Base-by-base conservation (phyloP, 2,113 vertebrate genomes). In the Seriola quinqueradiata region DNA sequence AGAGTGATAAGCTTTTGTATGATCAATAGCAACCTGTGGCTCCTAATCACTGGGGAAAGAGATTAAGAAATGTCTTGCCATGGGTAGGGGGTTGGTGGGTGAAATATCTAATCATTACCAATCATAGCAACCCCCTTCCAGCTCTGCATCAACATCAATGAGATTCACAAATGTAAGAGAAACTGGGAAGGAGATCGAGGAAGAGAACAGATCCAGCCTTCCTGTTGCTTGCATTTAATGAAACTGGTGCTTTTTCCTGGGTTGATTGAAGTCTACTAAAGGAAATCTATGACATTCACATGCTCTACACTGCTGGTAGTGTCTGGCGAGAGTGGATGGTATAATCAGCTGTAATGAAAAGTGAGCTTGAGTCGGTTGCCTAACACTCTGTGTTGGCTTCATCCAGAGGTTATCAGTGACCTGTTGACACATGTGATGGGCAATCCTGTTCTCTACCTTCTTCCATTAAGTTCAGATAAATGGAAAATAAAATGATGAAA, bases 301-400 rank as follows among this genome's bases (percentile, higher is more conserved):
- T 61, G 71, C 68, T 78, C 28, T 65, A 32, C 64, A 82, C 76
- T 54, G 54, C 60, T 58, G 63, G 38, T 67, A 52, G 36, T 54
- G 64, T 71, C 46, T 58, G 40, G 48, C 71, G 72, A 38, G 13
- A 73, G 38, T 55, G 73, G n/a, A 74, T 66, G 63, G 57, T 75
- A 59, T 73, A 79, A 87, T 87, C 55, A 83, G 74, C 58, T 60
- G 73, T 88, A 69, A 88, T 92, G 77, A 81, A 89, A 92, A 68
- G 46, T 34, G 42, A 84, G 42, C 54, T 55, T 1, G 16, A 86
- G 46, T 68, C 58, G 32, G n/a, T 40, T 70, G 64, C 75, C 46
- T 59, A 46, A 60, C 44, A 52, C 25, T 50, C 55, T 16, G 8
- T 6, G 3, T 77, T 65, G 54, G 5, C 66, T 87, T 79, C 78